Base-by-base conservation (phyloP, 2,113 vertebrate species). In the zebrafish (Danio rerio) region DNA sequence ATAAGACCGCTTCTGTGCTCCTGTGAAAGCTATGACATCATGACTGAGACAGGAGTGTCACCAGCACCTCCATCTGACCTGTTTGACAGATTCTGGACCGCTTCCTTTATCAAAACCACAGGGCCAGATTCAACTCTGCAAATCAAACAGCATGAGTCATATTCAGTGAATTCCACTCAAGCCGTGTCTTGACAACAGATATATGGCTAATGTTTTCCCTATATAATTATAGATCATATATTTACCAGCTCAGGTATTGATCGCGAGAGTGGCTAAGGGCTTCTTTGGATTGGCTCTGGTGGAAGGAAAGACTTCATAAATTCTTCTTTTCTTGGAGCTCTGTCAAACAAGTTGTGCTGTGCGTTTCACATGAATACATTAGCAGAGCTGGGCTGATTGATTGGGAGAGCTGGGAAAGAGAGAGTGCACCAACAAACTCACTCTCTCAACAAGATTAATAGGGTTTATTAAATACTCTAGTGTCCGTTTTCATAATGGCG, bases 401-500 rank as follows among this genome's bases (percentile, higher is more conserved):
- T 93, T 93, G 91, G 90, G 90, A 90, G 92, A 89, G 89, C 90
- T 13, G 63, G 47, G 89, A 81, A 50, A 83, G 73, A 90, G 89
- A 92, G 89, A 89, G 90, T 88, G 90, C 92, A 89, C 90, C 87
- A 82, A 90, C 92, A 90, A 92, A 92, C 91, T 88, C 81, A 87
- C 90, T 93, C 90, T 91, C 90, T 89, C 62, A 83, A 90, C 86
- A 92, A 93, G 93, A 94, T 93, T 93, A 94, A 94, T 94, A 92
- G 93, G 93, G 91, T 94, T 94, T 94, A 94, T 94, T 93, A 94
- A 86, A 93, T 82, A 92, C 91, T 93, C 89, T 91, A 88, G 88
- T 90, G 88, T 93, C 89, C 86, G 90, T 92, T 92, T 93, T 91
- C 92, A 92, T 93, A 92, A 93, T 92, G 90, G 87, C 91, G 92